Conservation (phyloP, 2,888 invertebrate species). For the Nomada lathburiana region DNA sequence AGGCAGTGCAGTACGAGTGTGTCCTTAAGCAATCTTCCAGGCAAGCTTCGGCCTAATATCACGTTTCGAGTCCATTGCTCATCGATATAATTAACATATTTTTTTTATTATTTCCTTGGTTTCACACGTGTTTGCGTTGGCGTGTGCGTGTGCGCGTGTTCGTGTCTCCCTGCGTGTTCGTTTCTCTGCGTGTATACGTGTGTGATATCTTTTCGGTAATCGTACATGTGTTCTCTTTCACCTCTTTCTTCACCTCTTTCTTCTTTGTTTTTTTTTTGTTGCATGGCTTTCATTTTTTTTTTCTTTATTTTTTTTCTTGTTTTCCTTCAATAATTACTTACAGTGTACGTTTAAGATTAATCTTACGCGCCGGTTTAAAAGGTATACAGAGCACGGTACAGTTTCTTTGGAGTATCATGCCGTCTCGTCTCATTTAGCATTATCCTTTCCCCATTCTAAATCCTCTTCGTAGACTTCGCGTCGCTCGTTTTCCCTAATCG, state of each 20-base stretch:
- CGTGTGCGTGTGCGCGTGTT: conserved; percentile 25
- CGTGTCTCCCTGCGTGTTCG: conserved; percentile 42
- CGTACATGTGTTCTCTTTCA: conserved; percentile 64
- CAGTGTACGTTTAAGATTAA: conserved; percentile 80
- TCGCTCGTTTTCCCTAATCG: conserved; percentile 28
- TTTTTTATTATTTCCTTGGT: conserved; percentile 43
- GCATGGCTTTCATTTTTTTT: conserved; percentile 64
- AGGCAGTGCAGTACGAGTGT: conserved; percentile 84
- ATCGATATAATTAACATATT: conserved; percentile 76
- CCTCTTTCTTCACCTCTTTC: conserved; percentile 56
- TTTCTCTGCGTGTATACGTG: conserved; percentile 28
- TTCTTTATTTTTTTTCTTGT: conserved; percentile 63
- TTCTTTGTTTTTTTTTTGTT: conserved; percentile 28
- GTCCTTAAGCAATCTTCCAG: conserved; percentile 84
- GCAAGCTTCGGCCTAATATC: conserved; percentile 85
- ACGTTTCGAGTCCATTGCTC: conserved; percentile 84
- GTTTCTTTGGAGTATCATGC: conserved; percentile 81
- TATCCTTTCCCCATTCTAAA: not conserved
- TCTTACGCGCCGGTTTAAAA: conserved; percentile 75
- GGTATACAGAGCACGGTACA: conserved; percentile 80
- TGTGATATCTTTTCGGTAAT: conserved; percentile 65
- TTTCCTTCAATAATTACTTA: conserved; percentile 78
- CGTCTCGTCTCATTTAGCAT: conserved; percentile 43
- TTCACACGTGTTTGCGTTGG: conserved; percentile 41
- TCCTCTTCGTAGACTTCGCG: not conserved